Conservation (phyloP, 1,140 invertebrate genomes). For the Trialeurodes vaporariorum region DNA sequence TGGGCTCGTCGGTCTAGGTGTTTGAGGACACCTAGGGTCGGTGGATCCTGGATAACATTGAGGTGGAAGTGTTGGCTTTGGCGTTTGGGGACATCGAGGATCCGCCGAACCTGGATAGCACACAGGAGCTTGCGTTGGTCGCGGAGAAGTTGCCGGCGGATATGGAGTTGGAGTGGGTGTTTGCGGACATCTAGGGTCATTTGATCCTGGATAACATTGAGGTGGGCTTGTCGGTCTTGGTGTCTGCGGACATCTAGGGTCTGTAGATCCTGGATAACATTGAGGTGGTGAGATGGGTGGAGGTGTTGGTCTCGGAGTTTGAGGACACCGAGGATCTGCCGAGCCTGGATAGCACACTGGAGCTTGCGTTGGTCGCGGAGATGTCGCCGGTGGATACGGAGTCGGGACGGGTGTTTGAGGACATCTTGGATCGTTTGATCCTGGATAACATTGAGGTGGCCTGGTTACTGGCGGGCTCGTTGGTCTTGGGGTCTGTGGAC, state of each 20-base stretch:
- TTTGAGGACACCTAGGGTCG: slow-evolving; percentile 31
- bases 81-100: slow-evolving; percentile 26
- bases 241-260: slow-evolving; percentile 30
- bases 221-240: slow-evolving; percentile 30
- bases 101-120: slow-evolving; percentile 32
- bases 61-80: slow-evolving; percentile 14
- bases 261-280: slow-evolving; percentile 30
- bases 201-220: slow-evolving; percentile 28
- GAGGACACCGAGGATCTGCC: slow-evolving; percentile 23
- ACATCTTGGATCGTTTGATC: slow-evolving; percentile 32
- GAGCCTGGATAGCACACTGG: slow-evolving; percentile 25
- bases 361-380: slow-evolving; percentile 22
- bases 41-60: slow-evolving; percentile 31
- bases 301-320: slow-evolving; percentile 12
- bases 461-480: slow-evolving; percentile 20
- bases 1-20: slow-evolving; percentile 24
- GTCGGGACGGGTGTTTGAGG: slow-evolving; percentile 22
- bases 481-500: slow-evolving; percentile 18
- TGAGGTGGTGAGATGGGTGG: slow-evolving; percentile 18
- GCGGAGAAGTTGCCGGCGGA: slow-evolving; percentile 12
- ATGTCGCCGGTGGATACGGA: slow-evolving; percentile 17
- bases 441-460: slow-evolving; percentile 23
- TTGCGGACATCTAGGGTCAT: slow-evolving; percentile 33
- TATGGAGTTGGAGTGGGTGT: slow-evolving; percentile 9
- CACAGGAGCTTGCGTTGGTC: slow-evolving; percentile 16